Base-by-base conservation (phyloP, 2,888 invertebrate genomes). In the Chymomyza caudatula region DNA sequence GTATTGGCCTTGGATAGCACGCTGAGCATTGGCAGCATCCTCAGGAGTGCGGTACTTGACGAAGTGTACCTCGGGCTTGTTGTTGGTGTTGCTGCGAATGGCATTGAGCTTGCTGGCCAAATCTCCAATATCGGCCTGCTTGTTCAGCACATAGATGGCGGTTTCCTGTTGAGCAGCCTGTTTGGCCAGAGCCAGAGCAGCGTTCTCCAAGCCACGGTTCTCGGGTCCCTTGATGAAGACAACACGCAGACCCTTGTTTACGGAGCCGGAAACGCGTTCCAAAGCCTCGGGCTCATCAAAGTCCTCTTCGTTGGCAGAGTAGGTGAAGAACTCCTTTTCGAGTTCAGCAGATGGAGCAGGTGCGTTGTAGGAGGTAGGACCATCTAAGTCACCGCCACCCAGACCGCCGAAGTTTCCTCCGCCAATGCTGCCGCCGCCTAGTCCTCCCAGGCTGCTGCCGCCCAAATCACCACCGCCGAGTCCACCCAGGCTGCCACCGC, bases 191-290 rank as follows among this genome's bases (percentile, higher is more conserved):
- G 87, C 78, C 52, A 89, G 63, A 4, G 88, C 88, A 44, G 89
- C 88, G 63, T 88, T 79, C 71, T 88, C 88, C 51, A 89, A 62
- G 0, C 83, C 88, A 65, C 77, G 83, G 67, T 88, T 89, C 77
- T 89, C 89, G 63, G 88, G 89, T 51, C 89, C 88, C 81, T 88
- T 89, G 49, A 89, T 89, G 81, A 89, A 89, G 54, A 89, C 77
- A 37, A 89, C 88, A 4, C 88, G 88, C 23, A 88, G 83, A 57
- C 84, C 86, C 65, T 79, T 87, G 71, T 85, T 88, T 25, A 87
- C 58, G n/a, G 78, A 67, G 59, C 67, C 65, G 29, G 77, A 52
- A 11, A 57, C 73, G 8, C 73, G 75, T 23, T 87, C 83, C 23
- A 74, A 68, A 47, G 73, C 76, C 56, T 76, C 64, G 13, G 79